Percentiles rank a stretch among this genome's conserved stretches.
Conservation (phyloP, 64 coral and sea anemone genomes). For the Porites lutea region DNA sequence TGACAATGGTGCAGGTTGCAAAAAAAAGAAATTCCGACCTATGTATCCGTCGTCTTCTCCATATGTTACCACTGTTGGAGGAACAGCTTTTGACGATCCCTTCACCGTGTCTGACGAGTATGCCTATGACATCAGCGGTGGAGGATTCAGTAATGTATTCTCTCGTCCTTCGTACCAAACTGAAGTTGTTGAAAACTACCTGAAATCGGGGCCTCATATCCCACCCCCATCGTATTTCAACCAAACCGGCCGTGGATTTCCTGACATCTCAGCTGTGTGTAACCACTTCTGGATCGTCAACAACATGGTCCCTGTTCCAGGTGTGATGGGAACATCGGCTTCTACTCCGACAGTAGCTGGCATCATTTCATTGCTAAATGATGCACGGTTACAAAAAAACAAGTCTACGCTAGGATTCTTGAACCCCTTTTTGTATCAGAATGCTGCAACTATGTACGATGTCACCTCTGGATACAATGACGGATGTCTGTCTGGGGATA, state of each 20-base stretch:
- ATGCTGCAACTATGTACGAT: slow-evolving; percentile 81
- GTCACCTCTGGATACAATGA: slow-evolving; percentile 86
- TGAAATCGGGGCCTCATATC: slow-evolving; percentile 83
- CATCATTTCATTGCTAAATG: slow-evolving; percentile 91
- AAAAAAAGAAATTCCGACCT: slow-evolving; percentile 93
- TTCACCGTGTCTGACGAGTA: slow-evolving; percentile 76
- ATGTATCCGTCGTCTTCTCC: slow-evolving; percentile 92
- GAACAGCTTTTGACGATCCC: slow-evolving; percentile 89
- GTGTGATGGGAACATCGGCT: slow-evolving; percentile 90
- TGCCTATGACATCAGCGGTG: slow-evolving; percentile 94
- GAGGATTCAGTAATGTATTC: slow-evolving; percentile 94
- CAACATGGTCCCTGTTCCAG: slow-evolving; percentile 85
- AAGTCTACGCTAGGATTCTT: slow-evolving; percentile 90
- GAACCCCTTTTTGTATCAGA: slow-evolving; percentile 96
- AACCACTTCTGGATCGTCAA: slow-evolving; percentile 99
- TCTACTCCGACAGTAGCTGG: slow-evolving; percentile 95
- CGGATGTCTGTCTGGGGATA: slow-evolving; percentile 80
- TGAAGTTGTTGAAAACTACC: slow-evolving; percentile 85
- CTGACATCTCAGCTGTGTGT: slow-evolving; percentile 92
- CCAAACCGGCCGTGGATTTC: slow-evolving; percentile 80
- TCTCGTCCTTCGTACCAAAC: slow-evolving; percentile 83
- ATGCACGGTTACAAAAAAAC: slow-evolving; percentile 77
- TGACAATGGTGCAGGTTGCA: slow-evolving; percentile 94
- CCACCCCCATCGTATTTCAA: slow-evolving; percentile 81
- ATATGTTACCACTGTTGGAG: slow-evolving; percentile 96